phyloP scores from a whole-genome alignment of 1,140 invertebrate species.

The Drosophila lini region DNA sequence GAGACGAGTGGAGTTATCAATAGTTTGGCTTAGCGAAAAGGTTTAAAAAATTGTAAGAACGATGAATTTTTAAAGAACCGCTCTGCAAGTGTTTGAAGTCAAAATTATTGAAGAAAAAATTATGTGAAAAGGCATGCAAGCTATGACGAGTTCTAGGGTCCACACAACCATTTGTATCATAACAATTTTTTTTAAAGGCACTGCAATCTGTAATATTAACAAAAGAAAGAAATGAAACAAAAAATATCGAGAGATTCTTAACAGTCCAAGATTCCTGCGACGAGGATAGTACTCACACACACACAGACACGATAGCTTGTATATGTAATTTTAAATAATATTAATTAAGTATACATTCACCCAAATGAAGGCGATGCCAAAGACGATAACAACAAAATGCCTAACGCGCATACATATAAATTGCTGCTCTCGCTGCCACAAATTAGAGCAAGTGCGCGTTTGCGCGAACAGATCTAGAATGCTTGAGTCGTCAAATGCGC shows the following conservation, averaged over 20 bases:
- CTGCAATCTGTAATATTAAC: conserved; percentile 43
- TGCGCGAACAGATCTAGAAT: too few relatives aligned
- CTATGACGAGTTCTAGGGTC: conserved; percentile 16
- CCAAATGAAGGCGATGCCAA: conserved; percentile 7
- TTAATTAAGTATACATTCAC: conserved; percentile 62
- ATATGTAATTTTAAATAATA: conserved; percentile 77
- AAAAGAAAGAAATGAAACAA: background rate
- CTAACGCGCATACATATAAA: background rate
- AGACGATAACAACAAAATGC: background rate
- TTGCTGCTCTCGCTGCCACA: too few relatives aligned
- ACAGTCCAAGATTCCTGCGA: conserved; percentile 15
- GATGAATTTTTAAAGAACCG: background rate
- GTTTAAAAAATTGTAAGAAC: background rate
- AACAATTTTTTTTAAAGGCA: conserved; percentile 36
- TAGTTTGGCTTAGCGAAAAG: conserved; percentile 30
- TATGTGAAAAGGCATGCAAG: conserved; percentile 2
- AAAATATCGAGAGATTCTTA: conserved; percentile 43
- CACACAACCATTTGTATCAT: conserved; percentile 50
- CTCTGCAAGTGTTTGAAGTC: conserved; percentile 15
- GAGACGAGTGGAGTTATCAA: background rate
- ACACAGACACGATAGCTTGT: conserved; percentile 51
- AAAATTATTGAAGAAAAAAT: background rate
- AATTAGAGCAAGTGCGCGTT: too few relatives aligned
- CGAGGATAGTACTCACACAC: conserved; percentile 18
- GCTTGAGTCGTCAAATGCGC: too few relatives aligned